Evolutionary conservation across 2,797 vertebrate genomes (phyloP), one percentile per base, ranked within the genome.

Genomic region (Meda fulgida): DNA sequence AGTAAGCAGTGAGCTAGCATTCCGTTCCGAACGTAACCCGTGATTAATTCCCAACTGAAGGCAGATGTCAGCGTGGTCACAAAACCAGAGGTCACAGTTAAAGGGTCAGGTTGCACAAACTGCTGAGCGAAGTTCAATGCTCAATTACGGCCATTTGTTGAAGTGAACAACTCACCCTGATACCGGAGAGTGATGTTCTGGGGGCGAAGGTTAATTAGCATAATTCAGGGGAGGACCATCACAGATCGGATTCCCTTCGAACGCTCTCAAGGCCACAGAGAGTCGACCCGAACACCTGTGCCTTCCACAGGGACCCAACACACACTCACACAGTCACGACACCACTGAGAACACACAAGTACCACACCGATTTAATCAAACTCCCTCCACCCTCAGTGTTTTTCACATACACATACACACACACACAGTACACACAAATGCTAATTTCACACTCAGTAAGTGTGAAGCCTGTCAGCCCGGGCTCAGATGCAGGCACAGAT

Each of bases 41-140:
- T 94, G 93, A 94, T 94, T 94, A 91, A 93, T 92, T 91, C 86
- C 89, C 80, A 55, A 84, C 29, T 1, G 78, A 90, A 89, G 88
- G 90, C 91, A 91, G 86, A 91, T 89, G 87, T 85, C 87, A 85
- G 90, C 80, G 88, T 66, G 81, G 80, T 85, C 85, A 92, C 89
- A 87, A 89, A 88, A 87, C 90, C 90, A 91, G 81, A 90, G 91
- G 90, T 86, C 86, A 85, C 85, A 66, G 78, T 76, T 90, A 78
- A 65, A 76, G 80, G 83, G 86, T 86, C 79, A 65, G 69, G 66
- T 86, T 86, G 82, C 84, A 63, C 90, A 87, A 86, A 90, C 88
- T 89, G 89, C 89, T 85, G 89, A 87, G 91, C 89, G 91, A 91
- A 90, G 89, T 93, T 92, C 87, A 91, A 89, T 89, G 89, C 84